Base-by-base conservation (phyloP, 2,113 vertebrate species). In the Taurulus bubalis region DNA sequence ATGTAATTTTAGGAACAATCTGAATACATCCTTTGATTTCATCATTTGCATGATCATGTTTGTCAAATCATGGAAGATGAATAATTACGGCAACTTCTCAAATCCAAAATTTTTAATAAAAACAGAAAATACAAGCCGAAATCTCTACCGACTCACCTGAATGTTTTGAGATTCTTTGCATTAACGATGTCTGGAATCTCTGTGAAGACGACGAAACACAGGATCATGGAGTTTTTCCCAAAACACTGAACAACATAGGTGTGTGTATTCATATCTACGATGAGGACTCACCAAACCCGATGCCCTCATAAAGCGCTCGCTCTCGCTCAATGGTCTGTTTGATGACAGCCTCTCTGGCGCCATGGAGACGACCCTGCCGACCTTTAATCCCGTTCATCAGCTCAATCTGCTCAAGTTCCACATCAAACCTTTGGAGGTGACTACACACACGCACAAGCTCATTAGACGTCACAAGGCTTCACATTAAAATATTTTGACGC, bases 181-280 rank as follows among this genome's bases (percentile, higher is more conserved):
- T 98, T 97, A 83, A 98, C 91, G 87, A 99, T 96, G 81, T 99
- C 98, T 55, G 98, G 98, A 51, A 99, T 98, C 87, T 99, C 98
- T 95, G 80, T 67, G 89, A 83, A 58, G 20, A 63, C 15, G 51
- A 69, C 3, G 32, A 32, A 63, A 56, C 34, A 69, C 5, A 53
- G 1, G 14, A 26, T 60, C 0, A 24, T 15, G 3, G 5, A 56
- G 9, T 18, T 1, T 11, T 71, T 71, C 34, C 56, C 11, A 65
- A 28, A 30, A 16, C 14, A 14, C 16, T 49, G 11, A 32, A 1
- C 18, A 18, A 14, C 59, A 6, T n/a, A 22, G 22, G 2, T 36
- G 0, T 20, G 0, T 28, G n/a, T 38, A 2, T 47, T 3, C 10
- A 30, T 69, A 66, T 53, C 12, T 12, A 26, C 1, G 8, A 20